phyloP scores from a whole-genome alignment of 2,113 vertebrate genomes.

The Cichladusa arquata region DNA sequence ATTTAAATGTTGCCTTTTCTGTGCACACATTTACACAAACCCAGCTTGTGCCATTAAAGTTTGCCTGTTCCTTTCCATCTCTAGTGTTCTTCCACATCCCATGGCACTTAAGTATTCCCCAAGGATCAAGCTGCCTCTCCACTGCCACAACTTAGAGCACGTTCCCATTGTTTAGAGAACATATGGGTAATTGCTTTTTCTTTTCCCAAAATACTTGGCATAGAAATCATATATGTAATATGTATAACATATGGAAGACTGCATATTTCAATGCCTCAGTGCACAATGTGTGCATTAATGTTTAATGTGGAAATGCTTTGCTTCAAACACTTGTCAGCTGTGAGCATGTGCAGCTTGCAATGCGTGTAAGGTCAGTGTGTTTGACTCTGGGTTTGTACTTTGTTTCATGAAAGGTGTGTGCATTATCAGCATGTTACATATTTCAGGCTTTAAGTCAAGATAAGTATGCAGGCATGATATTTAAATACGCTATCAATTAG shows the following conservation, averaged over 20 bases:
- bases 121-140: not conserved
- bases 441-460: not conserved
- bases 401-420: not conserved
- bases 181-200: not conserved
- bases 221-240: not conserved
- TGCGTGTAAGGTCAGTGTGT: not conserved
- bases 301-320: not conserved
- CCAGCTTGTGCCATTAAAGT: accelerated
- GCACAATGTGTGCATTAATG: not conserved
- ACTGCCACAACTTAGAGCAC: not conserved
- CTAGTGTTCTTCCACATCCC: not conserved
- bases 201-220: not conserved
- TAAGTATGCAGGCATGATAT: not conserved
- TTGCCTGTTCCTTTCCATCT: not conserved
- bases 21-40: accelerated
- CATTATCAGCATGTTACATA: accelerated
- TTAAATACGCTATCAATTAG: not conserved
- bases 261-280: not conserved
- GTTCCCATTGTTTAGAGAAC: not conserved
- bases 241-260: not conserved
- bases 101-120: not conserved
- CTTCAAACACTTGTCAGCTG: not conserved
- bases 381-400: not conserved
- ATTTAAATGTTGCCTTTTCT: not conserved
- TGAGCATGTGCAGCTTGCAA: not conserved